These are phyloP conservation scores for Balaenoptera acutorostrata DNA, from an alignment of 2,113 vertebrate genomes.

Conservation along the genomic window DNA sequence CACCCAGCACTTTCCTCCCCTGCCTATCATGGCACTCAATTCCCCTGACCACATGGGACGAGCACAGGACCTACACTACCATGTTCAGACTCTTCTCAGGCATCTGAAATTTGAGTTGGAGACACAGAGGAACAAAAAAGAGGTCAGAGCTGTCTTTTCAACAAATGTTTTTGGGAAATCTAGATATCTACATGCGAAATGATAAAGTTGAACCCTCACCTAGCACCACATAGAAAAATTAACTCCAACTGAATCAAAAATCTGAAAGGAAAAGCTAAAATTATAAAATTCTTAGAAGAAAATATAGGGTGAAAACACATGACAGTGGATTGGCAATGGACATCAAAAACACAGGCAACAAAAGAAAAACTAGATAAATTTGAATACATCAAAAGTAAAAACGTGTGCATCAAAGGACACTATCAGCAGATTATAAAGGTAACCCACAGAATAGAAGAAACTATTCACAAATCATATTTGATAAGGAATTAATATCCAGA, in stretches of 20 bases:
- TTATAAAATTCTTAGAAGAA: not conserved
- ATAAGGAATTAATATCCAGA: not conserved
- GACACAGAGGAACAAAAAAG: not conserved
- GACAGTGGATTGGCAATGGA: not conserved
- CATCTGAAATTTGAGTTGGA: not conserved
- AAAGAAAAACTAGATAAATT: not conserved
- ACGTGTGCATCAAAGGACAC: not conserved
- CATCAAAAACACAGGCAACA: not conserved
- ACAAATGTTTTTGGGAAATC: not conserved
- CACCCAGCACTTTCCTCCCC: not conserved
- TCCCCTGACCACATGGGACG: no score
- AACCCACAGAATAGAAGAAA: not conserved
- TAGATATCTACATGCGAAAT: not conserved
- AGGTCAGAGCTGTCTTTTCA: not conserved
- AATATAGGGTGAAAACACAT: not conserved
- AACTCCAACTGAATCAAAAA: not conserved
- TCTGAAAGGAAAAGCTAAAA: not conserved
- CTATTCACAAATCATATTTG: not conserved
- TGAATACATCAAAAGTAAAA: not conserved
- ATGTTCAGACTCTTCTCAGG: no score
- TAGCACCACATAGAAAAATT: not conserved
- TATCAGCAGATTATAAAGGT: not conserved
- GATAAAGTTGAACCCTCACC: not conserved
- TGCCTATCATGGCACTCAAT: not conserved
- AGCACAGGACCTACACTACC: accelerated